Evolutionary conservation across 1,140 invertebrate species (phyloP).

Genomic region (Drosophila cardini): DNA sequence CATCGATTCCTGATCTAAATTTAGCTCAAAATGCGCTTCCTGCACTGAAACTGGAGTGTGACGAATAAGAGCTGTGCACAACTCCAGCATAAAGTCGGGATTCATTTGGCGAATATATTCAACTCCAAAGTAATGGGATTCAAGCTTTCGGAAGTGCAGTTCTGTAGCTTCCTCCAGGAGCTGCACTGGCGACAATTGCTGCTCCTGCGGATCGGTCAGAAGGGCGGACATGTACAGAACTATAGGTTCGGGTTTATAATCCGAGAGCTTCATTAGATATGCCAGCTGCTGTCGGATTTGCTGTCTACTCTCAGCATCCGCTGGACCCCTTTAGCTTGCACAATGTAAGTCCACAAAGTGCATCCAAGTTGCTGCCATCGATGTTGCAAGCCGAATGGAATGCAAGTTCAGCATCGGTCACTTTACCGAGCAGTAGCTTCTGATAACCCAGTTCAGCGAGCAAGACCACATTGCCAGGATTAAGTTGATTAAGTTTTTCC

Average conservation of each 20-base stretch:
- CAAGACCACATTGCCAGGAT: constrained; percentile 87
- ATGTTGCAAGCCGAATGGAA: constrained; percentile 92
- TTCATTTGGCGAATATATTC: constrained; percentile 91
- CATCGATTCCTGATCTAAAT: constrained; percentile 85
- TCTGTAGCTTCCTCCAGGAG: constrained; percentile 91
- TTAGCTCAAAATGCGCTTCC: constrained; percentile 59
- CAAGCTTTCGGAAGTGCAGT: constrained; percentile 88
- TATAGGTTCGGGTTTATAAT: constrained; percentile 86
- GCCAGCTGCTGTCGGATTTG: constrained; percentile 94
- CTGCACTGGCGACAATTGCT: constrained; percentile 85
- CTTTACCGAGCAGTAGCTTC: constrained; percentile 78
- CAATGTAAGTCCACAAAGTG: constrained; percentile 91
- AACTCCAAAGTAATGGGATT: constrained; percentile 89
- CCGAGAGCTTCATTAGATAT: constrained; percentile 93
- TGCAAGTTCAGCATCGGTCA: constrained; percentile 91
- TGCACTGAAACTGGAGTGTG: constrained; percentile 88
- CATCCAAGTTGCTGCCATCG: constrained; percentile 92
- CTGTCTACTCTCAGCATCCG: constrained; percentile 86
- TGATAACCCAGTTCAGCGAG: constrained; percentile 94
- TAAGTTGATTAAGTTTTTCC: constrained; percentile 89
- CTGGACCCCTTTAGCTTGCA: constrained; percentile 88
- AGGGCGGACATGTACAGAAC: constrained; percentile 90
- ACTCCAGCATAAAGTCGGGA: constrained; percentile 93
- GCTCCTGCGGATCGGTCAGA: constrained; percentile 85
- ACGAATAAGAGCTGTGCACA: constrained; percentile 91